Evolutionary conservation across 2,113 vertebrate genomes (phyloP).

Genomic region (Actenoides lindsayi): DNA sequence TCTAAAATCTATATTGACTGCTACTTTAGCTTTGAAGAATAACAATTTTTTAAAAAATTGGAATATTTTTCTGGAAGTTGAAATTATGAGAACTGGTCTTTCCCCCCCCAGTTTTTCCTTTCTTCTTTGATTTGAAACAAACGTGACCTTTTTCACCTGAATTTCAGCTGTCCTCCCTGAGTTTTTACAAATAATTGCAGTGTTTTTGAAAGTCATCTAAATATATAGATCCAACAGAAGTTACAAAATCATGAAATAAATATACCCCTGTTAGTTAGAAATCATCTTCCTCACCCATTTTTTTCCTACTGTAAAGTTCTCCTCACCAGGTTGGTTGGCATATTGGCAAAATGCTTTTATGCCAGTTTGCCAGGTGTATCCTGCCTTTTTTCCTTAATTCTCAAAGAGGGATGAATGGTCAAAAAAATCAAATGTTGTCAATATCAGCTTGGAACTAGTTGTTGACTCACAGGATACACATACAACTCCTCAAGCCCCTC

Average conservation of each 20-base stretch:
- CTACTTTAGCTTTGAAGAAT: background rate
- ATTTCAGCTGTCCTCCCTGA: background rate
- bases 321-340: rapidly evolving
- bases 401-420: background rate
- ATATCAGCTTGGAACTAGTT: background rate
- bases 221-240: background rate
- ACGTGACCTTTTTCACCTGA: background rate
- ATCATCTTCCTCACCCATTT: background rate
- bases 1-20: background rate
- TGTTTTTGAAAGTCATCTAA: background rate
- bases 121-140: background rate
- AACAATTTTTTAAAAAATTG: background rate
- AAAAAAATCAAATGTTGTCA: background rate
- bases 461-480: background rate
- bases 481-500: background rate
- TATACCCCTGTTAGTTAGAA: background rate
- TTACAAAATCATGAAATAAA: background rate
- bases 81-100: background rate
- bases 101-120: background rate
- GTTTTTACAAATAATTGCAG: background rate
- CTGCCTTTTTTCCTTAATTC: background rate
- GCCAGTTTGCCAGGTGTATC: rapidly evolving
- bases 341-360: background rate
- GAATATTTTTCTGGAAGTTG: background rate
- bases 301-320: background rate